Base-by-base conservation (phyloP, 2,797 vertebrate genomes). In the Lepus townsendii region DNA sequence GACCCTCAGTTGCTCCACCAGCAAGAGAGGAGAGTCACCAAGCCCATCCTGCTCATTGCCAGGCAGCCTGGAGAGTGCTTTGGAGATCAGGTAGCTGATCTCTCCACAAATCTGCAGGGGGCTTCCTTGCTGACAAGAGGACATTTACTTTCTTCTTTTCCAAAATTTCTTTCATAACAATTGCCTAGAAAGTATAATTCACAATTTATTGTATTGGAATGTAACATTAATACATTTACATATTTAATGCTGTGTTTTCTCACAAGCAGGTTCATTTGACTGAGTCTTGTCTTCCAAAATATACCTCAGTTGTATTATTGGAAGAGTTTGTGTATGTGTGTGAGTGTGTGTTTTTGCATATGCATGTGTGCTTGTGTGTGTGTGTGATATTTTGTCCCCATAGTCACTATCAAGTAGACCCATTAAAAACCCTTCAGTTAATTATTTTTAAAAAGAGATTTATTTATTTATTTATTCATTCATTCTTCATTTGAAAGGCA, bases 281-380 rank as follows among this genome's bases (percentile, higher is more conserved):
- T 62, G 42, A 86, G 26, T 77, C 35, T 88, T 91, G 12, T 30
- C 57, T 86, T 90, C 89, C 54, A 94, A 86, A 89, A 85, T 77
- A 78, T 68, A 90, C 60, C 26, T 78, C 72, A 12, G 32, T 19
- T 52, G 77, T 82, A 65, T 82, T 83, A 77, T 47, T 47, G 26
- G 60, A 65, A 60, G 54, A 82, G 20, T 75, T 17, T 73, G 2
- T 71, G 42, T 85, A 6, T 71, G 7, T 88, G 50, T 88, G 22
- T 88, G n/a, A 68, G 24, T 54, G 13, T 77, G 30, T 68, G 47
- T 69, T 47, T 47, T 47, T 69, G 38, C 78, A 9, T 71, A 7
- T 88, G 14, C 38, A 9, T 71, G 38, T 69, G 35, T 71, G 11
- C 6, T 1, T 54, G 16, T 22, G 35, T 27, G 54, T 54, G 6